Evolutionary conservation across 2,113 vertebrate genomes (phyloP), one percentile per base, ranked within the genome.

Genomic region (Ellobius talpinus): DNA sequence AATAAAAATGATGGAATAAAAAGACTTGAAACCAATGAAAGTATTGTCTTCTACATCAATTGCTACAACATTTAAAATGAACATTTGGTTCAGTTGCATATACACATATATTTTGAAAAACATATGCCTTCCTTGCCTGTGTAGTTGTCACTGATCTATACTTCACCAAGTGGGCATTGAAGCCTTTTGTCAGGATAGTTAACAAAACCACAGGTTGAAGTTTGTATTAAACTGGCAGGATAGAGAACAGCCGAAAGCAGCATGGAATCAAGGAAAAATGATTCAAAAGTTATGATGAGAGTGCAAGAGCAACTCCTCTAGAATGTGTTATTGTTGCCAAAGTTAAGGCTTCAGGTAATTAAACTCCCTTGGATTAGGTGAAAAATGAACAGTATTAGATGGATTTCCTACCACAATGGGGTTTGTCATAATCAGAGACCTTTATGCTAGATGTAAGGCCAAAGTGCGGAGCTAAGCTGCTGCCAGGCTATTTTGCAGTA

Each of bases 391-490:
- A 79, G 42, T 19, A 9, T 63, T 58, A 91, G 74, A 76, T 29
- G 76, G 14, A 90, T 85, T 85, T 94, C 45, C 21, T 72, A 65
- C 11, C 29, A 68, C 47, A 73, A 86, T 55, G 17, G n/a, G 47
- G 4, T 23, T 88, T 87, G n/a, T 94, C 73, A 74, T 89, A 93
- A 89, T 92, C 65, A 95, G 63, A 91, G 0, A 45, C 1, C 50
- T 96, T 96, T 86, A 87, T 72, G 8, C 61, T 88, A 0, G 77
- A 91, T 94, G 42, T 58, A 36, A 94, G 87, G 68, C 39, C 89
- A 90, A 89, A 97, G 79, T 73, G 47, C 81, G 96, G 73, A 87
- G 63, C 33, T 73, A 94, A 94, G 77, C 66, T 81, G n/a, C 29
- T 65, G 24, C 13, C 39, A 55, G 50, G 47, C 50, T 88, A 33